Conservation (phyloP, 2,888 invertebrate species). For the Aplocera efformata region DNA sequence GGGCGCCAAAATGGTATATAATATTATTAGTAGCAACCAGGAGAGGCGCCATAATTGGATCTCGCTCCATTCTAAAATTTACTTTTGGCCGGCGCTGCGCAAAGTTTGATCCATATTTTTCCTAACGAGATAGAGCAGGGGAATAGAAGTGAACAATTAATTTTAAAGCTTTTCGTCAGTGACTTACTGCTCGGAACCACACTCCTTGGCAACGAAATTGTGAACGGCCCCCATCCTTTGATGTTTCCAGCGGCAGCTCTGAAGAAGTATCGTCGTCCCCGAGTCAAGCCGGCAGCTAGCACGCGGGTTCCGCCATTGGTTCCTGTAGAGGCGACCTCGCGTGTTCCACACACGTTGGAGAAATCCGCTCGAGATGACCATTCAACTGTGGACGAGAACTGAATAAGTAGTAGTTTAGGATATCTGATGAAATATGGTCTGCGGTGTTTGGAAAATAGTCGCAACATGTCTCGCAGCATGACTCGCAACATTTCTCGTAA, state of each 20-base stretch:
- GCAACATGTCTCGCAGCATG: no score
- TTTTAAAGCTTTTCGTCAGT: no score
- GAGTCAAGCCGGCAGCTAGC: slow-evolving; percentile 84
- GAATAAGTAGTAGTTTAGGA: slow-evolving; percentile 26
- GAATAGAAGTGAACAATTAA: no score
- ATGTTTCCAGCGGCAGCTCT: slow-evolving; percentile 95
- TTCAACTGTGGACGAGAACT: slow-evolving; percentile 90
- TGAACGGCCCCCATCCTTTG: slow-evolving; percentile 92
- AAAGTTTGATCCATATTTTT: no score
- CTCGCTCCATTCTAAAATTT: no score
- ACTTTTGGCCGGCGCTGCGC: no score
- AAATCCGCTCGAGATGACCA: slow-evolving; percentile 95
- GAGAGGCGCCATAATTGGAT: no score
- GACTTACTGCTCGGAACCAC: slow-evolving; percentile 95
- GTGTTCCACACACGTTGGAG: slow-evolving; percentile 88
- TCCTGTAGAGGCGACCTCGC: slow-evolving; percentile 80
- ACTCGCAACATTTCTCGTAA: no score
- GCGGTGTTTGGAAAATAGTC: no score
- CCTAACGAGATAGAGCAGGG: no score
- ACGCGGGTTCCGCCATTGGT: slow-evolving; percentile 68
- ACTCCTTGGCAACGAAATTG: slow-evolving; percentile 88
- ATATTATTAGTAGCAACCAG: no score
- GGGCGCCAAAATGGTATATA: no score
- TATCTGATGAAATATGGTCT: background rate
- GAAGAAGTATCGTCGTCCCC: slow-evolving; percentile 93